Evolutionary conservation across 2,888 invertebrate genomes (phyloP).

Genomic region (Scaptomyza caliginosa): DNA sequence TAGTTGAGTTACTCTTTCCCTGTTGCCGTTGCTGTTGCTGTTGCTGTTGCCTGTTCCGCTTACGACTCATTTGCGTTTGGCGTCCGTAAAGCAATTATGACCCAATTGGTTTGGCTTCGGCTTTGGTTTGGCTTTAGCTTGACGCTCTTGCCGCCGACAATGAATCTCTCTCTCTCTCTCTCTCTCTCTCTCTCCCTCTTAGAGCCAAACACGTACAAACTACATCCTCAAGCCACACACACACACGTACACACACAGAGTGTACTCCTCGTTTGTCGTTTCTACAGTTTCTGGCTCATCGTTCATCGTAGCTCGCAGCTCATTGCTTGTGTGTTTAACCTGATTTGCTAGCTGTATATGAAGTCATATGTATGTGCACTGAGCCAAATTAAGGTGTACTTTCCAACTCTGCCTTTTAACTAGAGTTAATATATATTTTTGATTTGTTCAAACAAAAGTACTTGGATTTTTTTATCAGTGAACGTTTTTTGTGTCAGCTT

Average conservation of each 20-base stretch:
- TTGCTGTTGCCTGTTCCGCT: slow-evolving; percentile 28
- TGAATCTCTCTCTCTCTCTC: neutral
- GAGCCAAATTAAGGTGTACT: slow-evolving; percentile 1
- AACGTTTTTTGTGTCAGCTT: neutral
- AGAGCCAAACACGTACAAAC: neutral
- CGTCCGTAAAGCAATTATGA: slow-evolving; percentile 75
- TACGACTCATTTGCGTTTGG: slow-evolving; percentile 73
- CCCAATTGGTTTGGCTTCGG: slow-evolving; percentile 73
- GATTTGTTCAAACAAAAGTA: neutral
- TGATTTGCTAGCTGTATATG: slow-evolving; percentile 52
- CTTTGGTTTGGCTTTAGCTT: slow-evolving; percentile 30
- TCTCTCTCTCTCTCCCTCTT: neutral
- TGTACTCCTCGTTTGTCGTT: neutral
- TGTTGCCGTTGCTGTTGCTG: slow-evolving; percentile 1
- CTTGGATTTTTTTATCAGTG: slow-evolving; percentile 15
- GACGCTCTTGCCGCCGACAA: slow-evolving; percentile 4
- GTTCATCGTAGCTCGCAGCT: slow-evolving; percentile 27
- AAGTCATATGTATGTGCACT: slow-evolving; percentile 45
- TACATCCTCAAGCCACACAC: neutral
- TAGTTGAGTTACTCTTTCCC: neutral
- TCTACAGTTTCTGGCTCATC: slow-evolving; percentile 6
- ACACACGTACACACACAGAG: no score
- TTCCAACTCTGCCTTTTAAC: neutral
- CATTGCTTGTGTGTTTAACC: slow-evolving; percentile 65
- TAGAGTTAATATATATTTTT: neutral